Conservation (phyloP, 2,888 invertebrate genomes). For the Lasius fuliginosus region DNA sequence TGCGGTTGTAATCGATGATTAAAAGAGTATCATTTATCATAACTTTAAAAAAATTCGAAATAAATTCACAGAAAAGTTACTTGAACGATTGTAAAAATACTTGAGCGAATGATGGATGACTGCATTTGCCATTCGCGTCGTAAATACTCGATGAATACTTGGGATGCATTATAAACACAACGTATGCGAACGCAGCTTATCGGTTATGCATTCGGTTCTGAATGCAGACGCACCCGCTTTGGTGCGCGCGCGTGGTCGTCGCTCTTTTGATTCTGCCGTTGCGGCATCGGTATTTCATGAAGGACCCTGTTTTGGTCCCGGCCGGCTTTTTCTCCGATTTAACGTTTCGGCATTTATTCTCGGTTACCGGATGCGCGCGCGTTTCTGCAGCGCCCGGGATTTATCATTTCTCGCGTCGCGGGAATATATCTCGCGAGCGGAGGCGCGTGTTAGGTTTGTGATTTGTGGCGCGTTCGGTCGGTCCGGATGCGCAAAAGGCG, state of each 20-base stretch:
- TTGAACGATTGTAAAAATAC: not conserved
- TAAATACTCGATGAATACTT: slow-evolving; percentile 7
- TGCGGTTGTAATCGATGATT: no score
- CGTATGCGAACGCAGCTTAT: slow-evolving; percentile 43
- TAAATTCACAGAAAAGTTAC: no score
- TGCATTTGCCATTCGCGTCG: slow-evolving; percentile 27
- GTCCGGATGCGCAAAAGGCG: slow-evolving; percentile 33
- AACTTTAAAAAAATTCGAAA: not conserved
- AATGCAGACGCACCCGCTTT: slow-evolving; percentile 42
- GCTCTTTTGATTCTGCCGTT: slow-evolving; percentile 44
- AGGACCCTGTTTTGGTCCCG: slow-evolving; percentile 49
- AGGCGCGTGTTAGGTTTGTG: slow-evolving; percentile 46
- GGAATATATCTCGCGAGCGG: slow-evolving; percentile 50
- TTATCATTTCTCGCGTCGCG: slow-evolving; percentile 56
- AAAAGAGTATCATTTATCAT: no score
- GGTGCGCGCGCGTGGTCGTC: slow-evolving; percentile 38
- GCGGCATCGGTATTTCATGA: slow-evolving; percentile 57
- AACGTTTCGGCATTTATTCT: slow-evolving; percentile 57
- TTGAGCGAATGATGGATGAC: slow-evolving; percentile 9
- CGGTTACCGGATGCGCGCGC: slow-evolving; percentile 54
- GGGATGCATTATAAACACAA: slow-evolving; percentile 34
- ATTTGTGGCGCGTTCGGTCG: slow-evolving; percentile 30
- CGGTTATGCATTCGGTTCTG: slow-evolving; percentile 47
- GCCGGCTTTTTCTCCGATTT: slow-evolving; percentile 54
- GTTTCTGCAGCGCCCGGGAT: slow-evolving; percentile 46